phyloP scores from a whole-genome alignment of 2,113 vertebrate genomes.

The Myotis davidii region DNA sequence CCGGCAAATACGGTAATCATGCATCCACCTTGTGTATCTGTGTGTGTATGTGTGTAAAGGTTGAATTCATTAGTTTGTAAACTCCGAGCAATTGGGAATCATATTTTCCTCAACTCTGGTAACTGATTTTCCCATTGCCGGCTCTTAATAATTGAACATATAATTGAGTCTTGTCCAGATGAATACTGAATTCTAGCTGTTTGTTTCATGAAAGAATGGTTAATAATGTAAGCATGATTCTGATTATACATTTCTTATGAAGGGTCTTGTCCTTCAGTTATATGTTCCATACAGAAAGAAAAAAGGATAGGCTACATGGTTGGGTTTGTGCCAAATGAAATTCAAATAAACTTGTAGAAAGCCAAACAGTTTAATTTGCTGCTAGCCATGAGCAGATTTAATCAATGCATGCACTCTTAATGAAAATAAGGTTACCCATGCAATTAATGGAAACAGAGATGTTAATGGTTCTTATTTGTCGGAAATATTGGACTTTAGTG shows the following conservation, averaged over 20 bases:
- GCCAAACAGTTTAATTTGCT: conserved; percentile 5
- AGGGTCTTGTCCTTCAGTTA: neutral
- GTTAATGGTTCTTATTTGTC: neutral
- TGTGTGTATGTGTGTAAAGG: neutral
- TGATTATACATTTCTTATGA: neutral
- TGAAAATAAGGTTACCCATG: neutral
- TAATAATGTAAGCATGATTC: neutral
- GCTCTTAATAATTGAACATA: neutral
- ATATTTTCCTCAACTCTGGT: neutral
- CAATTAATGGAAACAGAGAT: neutral
- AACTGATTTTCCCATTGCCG: neutral
- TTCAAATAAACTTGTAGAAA: conserved; percentile 23
- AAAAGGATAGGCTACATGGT: neutral
- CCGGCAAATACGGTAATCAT: too few relatives aligned
- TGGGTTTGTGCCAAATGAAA: neutral
- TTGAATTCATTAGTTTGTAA: neutral
- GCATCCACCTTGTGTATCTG: neutral
- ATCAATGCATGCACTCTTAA: neutral
- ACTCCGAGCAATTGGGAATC: neutral
- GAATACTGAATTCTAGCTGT: neutral
- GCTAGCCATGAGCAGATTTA: neutral
- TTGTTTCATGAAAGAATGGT: neutral
- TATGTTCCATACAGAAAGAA: neutral
- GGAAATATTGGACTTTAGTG: neutral
- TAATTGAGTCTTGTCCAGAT: neutral